Evolutionary conservation across 30 jellyfish, hydroid and myxozoan species (phyloP), one percentile per base, ranked within the genome.

Genomic region (Cassiopea xamachana): DNA sequence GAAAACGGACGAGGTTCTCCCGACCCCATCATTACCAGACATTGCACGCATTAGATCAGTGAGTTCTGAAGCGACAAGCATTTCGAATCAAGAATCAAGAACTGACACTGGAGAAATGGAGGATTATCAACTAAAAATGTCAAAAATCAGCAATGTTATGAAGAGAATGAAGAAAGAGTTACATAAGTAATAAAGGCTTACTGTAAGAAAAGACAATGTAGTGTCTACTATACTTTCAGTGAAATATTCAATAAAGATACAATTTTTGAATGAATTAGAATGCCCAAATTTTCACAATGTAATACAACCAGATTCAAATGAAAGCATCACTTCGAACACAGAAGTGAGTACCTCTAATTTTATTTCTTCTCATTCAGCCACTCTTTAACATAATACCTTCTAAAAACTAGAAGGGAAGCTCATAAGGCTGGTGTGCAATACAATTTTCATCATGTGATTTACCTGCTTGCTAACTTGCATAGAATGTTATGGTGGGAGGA

Each of bases 21-120:
- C 93, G 6, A 48, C 60, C 27, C 93, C 93, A 4, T 74, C 93
- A 8, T 64, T 86, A n/a, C 93, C 87, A 75, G 73, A 79, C 1
- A 74, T 86, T 12, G 88, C 75, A 17, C 75, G 84, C 55, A 2
- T 86, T 27, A 74, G 43, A 50, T 79, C 93, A 27, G 88, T 76
- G 17, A 77, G 51, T 3, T 86, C 93, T 45, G 93, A 86, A 51
- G 93, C 93, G 15, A 45, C 60, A 43, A 75, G 85, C 55, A 14
- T 64, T 12, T 44, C 58, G n/a, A 68, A 49, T 16, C 75, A 27
- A 45, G 45, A 44, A 12, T 64, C 84, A 48, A 17, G 13, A 72
- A 10, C 84, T 46, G 69, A 70, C 12, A 44, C 69, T 3, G 12
- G 15, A 1, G 92, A 48, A 10, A 68, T 17, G 6, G 81, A 81